phyloP scores from a whole-genome alignment of 2,113 vertebrate genomes.

The Sisor rabdophorus region DNA sequence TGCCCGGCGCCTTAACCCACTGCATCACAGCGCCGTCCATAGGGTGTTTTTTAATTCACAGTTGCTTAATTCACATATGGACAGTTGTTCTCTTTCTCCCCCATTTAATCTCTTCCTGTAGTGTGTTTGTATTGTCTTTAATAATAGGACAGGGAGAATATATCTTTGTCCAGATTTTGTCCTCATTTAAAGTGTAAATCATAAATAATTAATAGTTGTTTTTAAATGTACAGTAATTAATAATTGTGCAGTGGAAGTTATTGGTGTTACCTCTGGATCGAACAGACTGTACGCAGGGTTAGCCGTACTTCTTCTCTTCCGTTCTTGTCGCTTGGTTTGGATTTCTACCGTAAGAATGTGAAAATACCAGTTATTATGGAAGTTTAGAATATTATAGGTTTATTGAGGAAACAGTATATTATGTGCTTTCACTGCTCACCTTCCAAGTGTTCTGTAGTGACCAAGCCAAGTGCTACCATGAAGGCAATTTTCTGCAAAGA shows the following conservation, averaged over 20 bases:
- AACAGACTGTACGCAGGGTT: conserved; percentile 93
- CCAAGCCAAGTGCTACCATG: conserved; percentile 94
- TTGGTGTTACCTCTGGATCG: conserved; percentile 82
- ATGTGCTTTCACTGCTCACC: conserved; percentile 72
- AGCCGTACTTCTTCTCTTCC: conserved; percentile 93
- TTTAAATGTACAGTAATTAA: background rate
- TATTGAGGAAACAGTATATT: background rate
- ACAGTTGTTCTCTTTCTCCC: too few relatives aligned
- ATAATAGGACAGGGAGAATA: too few relatives aligned
- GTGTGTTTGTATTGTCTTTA: too few relatives aligned
- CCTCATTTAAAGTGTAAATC: background rate
- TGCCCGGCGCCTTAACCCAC: too few relatives aligned
- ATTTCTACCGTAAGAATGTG: conserved; percentile 72
- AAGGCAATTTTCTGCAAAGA: conserved; percentile 90
- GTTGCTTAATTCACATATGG: too few relatives aligned
- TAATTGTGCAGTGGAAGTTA: background rate
- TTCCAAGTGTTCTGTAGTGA: conserved; percentile 93
- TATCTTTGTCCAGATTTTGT: too few relatives aligned
- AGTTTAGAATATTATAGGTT: background rate
- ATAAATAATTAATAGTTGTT: background rate
- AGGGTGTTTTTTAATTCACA: too few relatives aligned
- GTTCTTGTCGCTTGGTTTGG: conserved; percentile 92
- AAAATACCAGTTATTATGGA: background rate
- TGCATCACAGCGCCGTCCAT: too few relatives aligned
- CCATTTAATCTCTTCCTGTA: too few relatives aligned